Percentiles rank a stretch among this genome's conserved stretches.
Conservation (phyloP, 2,888 invertebrate species). For the Noctua pronuba region DNA sequence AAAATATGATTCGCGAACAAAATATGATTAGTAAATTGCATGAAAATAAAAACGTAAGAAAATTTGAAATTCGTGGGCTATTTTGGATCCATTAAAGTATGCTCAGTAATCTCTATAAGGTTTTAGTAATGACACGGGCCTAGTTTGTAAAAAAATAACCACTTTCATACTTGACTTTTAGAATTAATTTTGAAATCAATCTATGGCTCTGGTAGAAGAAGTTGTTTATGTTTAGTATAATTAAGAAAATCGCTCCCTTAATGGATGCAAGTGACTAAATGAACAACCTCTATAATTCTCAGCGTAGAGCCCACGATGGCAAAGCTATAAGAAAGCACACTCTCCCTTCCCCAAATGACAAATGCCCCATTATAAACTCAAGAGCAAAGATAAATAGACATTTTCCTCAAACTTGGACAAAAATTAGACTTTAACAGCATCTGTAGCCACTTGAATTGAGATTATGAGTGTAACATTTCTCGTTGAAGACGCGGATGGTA, state of each 20-base stretch:
- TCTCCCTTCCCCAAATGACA: constrained; percentile 53
- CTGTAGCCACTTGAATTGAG: constrained; percentile 63
- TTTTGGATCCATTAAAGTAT: neutral
- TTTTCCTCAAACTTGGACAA: constrained; percentile 30
- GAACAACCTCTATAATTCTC: constrained; percentile 12
- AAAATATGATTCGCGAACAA: neutral
- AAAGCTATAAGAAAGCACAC: constrained; percentile 18
- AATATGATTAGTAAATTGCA: neutral
- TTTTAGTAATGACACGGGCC: neutral
- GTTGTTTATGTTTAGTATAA: neutral
- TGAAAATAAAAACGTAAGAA: neutral
- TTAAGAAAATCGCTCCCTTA: neutral
- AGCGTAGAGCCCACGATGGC: neutral
- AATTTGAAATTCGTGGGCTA: neutral
- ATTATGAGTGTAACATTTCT: constrained; percentile 66
- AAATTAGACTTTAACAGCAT: constrained; percentile 57
- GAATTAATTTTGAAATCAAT: neutral
- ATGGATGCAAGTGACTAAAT: constrained; percentile 6
- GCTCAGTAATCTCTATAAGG: too few relatives aligned
- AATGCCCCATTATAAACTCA: constrained; percentile 40
- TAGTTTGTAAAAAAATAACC: neutral
- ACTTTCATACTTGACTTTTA: neutral
- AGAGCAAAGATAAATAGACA: constrained; percentile 54
- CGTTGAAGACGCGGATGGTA: constrained; percentile 53
- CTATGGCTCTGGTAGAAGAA: neutral